A percentile compares a stretch with the other conserved stretches of the same genome.
These are phyloP conservation scores for Phania funesta DNA, from an alignment of 2,888 invertebrate genomes.

Conservation along the genomic window DNA sequence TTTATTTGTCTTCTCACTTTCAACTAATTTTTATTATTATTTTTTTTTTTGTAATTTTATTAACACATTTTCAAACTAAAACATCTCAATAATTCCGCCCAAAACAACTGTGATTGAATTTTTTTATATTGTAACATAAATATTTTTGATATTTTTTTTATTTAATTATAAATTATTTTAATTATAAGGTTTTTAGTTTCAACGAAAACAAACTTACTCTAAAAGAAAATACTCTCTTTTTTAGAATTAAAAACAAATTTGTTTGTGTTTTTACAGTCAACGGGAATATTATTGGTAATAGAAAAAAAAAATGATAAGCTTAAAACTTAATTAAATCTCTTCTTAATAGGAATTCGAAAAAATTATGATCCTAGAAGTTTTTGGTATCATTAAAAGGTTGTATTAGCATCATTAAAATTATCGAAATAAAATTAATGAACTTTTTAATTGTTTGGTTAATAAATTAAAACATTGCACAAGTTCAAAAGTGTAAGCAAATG, in stretches of 20 bases:
- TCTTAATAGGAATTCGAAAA: too few relatives aligned
- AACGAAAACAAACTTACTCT: conserved; percentile 61
- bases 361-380: too few relatives aligned
- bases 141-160: conserved; percentile 67
- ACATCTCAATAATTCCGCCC: conserved; percentile 76
- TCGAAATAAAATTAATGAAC: too few relatives aligned
- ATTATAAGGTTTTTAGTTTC: conserved; percentile 50
- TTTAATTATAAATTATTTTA: conserved; percentile 59
- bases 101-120: conserved; percentile 79
- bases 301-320: background rate
- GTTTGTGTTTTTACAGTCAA: conserved; percentile 38
- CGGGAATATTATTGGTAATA: background rate
- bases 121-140: conserved; percentile 58
- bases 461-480: too few relatives aligned
- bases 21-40: conserved; percentile 22
- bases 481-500: too few relatives aligned
- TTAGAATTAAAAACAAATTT: conserved; percentile 17
- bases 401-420: too few relatives aligned
- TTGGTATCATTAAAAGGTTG: too few relatives aligned
- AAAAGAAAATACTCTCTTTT: conserved; percentile 53
- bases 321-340: too few relatives aligned
- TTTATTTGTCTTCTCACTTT: conserved; percentile 17
- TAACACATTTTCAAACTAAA: conserved; percentile 34
- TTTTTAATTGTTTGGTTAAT: too few relatives aligned
- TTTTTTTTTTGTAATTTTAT: conserved; percentile 51